Base-by-base conservation (phyloP, 2,113 vertebrate genomes). In the Laterallus jamaicensis region DNA sequence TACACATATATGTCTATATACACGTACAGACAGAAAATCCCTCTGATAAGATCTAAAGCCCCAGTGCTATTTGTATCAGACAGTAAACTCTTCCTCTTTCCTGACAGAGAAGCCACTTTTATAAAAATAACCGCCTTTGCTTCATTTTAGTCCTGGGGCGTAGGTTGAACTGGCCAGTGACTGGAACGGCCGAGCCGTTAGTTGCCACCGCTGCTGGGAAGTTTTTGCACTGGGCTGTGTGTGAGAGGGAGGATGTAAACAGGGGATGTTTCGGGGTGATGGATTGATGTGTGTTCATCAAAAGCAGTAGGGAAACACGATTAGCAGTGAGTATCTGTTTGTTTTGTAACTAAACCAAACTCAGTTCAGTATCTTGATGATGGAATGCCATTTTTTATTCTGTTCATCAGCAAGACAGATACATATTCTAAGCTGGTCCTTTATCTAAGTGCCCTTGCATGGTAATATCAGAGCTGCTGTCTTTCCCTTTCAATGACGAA, bases 261-360 rank as follows among this genome's bases (percentile, higher is more conserved):
- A 92, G 60, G 92, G 97, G 90, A 87, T 31, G 64, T 82, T 97
- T 97, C 97, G 95, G 44, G 91, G 82, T 95, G 97, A 97, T 93
- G 93, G 97, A 98, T 80, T 5, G 84, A 78, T 87, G 64, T 24
- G 28, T 93, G 97, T 95, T 97, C 86, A 88, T 97, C 87, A 93
- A 88, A 19, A 66, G 39, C 92, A 63, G 82, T 18, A 68, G 35
- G 60, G 47, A 85, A 88, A 56, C 63, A 67, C 47, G 54, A 68
- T 62, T 59, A 10, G 21, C 35, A 63, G 64, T 93, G 50, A 96
- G 50, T 82, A 88, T 56, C 52, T 47, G 19, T 92, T 68, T 39
- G 69, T 78, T 86, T 95, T 74, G 37, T 82, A 26, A 19, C 75
- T 42, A 75, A 81, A 82, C 52, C 93, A 92, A 82, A 60, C 40